Base-by-base conservation (phyloP, 2,797 vertebrate genomes). In the Aphelocoma californica region DNA sequence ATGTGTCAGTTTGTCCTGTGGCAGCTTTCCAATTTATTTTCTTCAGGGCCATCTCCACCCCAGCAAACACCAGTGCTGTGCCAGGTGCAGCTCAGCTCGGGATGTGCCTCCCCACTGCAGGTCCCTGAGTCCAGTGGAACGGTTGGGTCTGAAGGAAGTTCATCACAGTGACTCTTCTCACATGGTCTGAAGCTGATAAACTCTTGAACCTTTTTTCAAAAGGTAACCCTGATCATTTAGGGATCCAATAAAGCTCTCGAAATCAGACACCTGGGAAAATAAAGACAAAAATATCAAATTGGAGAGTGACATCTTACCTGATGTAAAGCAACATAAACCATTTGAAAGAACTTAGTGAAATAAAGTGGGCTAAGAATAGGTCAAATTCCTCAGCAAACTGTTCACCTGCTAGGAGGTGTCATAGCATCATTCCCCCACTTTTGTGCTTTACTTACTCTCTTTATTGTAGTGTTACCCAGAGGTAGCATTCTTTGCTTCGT, bases 201-300 rank as follows among this genome's bases (percentile, higher is more conserved):
- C 83, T 92, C 98, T 98, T 66, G 98, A 91, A 29, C 99, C 99
- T 97, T 98, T 99, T 96, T 99, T 99, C 97, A 99, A 92, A 71
- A 99, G 98, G 79, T 99, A 99, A 44, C 99, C 99, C 87, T 99
- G 99, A 85, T 99, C 99, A 86, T 99, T 99, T 62, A 99, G 97
- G 61, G 99, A 99, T 92, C 98, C 98, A 95, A 99, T 97, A 88
- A 99, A 99, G 85, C 98, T 98, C 97, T 99, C 99, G 88, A 99
- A 99, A 96, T 99, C 99, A 75, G 98, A 62, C 42, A 99, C 98
- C 99, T 99, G 93, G 19, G 94, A 51, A 95, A 58, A 96, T 0
- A 92, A 71, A 48, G 58, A 54, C 7, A 62, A 62, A 87, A 66
- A 73, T 6, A 32, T 5, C 24, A 61, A 18, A 54, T 3, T 40